phyloP scores from a whole-genome alignment of 1,140 invertebrate species.

The Forficula auricularia region DNA sequence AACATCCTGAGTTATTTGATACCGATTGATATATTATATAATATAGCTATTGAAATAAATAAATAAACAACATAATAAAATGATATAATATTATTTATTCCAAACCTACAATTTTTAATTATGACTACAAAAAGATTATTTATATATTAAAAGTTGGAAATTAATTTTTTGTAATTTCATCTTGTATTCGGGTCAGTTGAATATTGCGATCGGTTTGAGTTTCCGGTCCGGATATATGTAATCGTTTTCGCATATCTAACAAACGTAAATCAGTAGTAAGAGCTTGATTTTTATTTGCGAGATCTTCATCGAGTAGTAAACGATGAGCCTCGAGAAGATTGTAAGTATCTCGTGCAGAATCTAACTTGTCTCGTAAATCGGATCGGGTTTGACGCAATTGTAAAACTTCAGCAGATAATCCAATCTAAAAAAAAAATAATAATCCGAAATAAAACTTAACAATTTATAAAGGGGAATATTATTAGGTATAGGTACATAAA shows the following conservation, averaged over 20 bases:
- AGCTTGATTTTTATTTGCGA: constrained; percentile 52
- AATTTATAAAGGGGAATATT: too few relatives aligned
- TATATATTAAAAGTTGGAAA: not conserved
- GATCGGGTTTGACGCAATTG: constrained; percentile 46
- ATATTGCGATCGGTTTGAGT: constrained; percentile 42
- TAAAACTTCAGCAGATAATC: constrained; percentile 44
- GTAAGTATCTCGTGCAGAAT: constrained; percentile 45
- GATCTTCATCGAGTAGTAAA: constrained; percentile 39
- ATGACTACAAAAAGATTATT: too few relatives aligned
- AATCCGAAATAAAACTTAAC: too few relatives aligned
- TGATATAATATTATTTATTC: too few relatives aligned
- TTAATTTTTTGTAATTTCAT: constrained; percentile 27
- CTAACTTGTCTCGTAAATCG: constrained; percentile 44
- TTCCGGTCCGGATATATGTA: constrained; percentile 27
- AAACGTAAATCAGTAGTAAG: constrained; percentile 51
- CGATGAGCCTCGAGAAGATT: constrained; percentile 47
- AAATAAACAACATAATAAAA: too few relatives aligned
- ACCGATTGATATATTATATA: too few relatives aligned
- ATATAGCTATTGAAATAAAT: too few relatives aligned
- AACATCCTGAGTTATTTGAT: too few relatives aligned
- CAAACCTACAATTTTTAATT: too few relatives aligned
- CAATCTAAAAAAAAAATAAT: constrained; percentile 23
- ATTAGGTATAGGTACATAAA: too few relatives aligned
- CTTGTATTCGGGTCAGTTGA: constrained; percentile 37
- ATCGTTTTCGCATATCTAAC: constrained; percentile 43